phyloP scores from a whole-genome alignment of 37 sponge, comb jelly and placozoan species.

The Beroe ovata region DNA sequence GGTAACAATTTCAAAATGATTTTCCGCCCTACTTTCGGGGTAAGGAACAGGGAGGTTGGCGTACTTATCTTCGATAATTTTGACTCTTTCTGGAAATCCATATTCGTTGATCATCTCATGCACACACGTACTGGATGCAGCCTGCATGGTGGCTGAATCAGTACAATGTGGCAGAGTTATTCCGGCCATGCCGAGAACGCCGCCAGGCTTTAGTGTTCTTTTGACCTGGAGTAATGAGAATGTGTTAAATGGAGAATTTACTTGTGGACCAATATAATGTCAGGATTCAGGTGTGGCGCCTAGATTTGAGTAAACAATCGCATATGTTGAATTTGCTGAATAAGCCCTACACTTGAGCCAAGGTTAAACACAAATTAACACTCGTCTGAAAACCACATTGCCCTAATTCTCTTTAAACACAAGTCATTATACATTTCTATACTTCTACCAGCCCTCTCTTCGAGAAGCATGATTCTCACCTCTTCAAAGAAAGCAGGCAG shows the following conservation, averaged over 20 bases:
- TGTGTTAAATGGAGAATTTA: too few relatives aligned
- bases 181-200: background rate
- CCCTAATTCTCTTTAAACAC: too few relatives aligned
- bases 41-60: background rate
- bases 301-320: too few relatives aligned
- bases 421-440: too few relatives aligned
- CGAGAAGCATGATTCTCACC: too few relatives aligned
- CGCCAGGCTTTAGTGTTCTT: conserved; percentile 5
- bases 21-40: background rate
- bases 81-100: background rate
- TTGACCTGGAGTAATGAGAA: conserved; percentile 8
- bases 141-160: background rate
- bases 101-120: background rate
- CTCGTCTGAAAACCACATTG: too few relatives aligned
- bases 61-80: background rate
- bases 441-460: too few relatives aligned
- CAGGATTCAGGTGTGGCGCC: too few relatives aligned
- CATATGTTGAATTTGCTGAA: too few relatives aligned
- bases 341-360: too few relatives aligned
- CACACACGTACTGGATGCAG: background rate
- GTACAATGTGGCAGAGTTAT: background rate
- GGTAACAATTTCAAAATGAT: background rate
- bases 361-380: too few relatives aligned
- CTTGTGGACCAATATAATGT: too few relatives aligned
- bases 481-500: background rate